A percentile compares a stretch with the other conserved stretches of the same genome.
phyloP scores from a whole-genome alignment of 2,797 vertebrate species.

The Argentina silus region DNA sequence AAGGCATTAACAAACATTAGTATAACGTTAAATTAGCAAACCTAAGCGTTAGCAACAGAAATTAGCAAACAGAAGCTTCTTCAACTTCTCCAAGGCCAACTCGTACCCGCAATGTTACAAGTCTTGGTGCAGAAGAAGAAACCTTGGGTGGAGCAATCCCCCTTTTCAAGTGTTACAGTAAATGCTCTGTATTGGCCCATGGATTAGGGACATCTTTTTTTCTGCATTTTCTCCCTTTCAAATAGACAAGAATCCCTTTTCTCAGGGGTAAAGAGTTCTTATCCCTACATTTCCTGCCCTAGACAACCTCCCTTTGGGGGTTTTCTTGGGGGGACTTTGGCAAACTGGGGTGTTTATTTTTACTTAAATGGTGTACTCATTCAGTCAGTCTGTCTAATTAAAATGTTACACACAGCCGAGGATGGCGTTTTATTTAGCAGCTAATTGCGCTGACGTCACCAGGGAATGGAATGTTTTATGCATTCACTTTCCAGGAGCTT shows the following conservation, averaged over 20 bases:
- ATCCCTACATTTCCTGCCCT: conserved; percentile 64
- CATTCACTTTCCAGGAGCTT: conserved; percentile 90
- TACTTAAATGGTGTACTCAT: conserved; percentile 88
- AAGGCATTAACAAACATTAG: no score
- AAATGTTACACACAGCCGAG: conserved; percentile 88
- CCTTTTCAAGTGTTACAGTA: conserved; percentile 49
- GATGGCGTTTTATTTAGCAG: conserved; percentile 96
- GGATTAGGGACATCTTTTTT: not conserved
- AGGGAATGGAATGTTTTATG: conserved; percentile 90
- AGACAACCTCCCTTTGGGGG: conserved; percentile 63
- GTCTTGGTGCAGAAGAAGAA: not conserved
- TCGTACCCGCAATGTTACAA: not conserved
- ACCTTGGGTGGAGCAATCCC: conserved; percentile 23
- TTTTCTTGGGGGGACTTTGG: conserved; percentile 78
- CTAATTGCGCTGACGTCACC: conserved; percentile 94
- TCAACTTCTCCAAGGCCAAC: no score
- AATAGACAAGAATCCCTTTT: conserved; percentile 43
- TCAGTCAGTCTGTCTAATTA: conserved; percentile 94
- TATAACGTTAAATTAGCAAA: no score
- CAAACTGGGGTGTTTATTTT: conserved; percentile 90
- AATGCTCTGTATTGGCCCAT: not conserved
- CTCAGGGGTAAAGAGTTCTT: conserved; percentile 52
- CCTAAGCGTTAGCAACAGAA: no score
- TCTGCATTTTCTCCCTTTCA: conserved; percentile 19
- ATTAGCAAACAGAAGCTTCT: no score